Percentiles rank a stretch among this genome's conserved stretches.
These are phyloP conservation scores for Athetis lepigone DNA, from an alignment of 2,888 invertebrate species.

Conservation along the genomic window DNA sequence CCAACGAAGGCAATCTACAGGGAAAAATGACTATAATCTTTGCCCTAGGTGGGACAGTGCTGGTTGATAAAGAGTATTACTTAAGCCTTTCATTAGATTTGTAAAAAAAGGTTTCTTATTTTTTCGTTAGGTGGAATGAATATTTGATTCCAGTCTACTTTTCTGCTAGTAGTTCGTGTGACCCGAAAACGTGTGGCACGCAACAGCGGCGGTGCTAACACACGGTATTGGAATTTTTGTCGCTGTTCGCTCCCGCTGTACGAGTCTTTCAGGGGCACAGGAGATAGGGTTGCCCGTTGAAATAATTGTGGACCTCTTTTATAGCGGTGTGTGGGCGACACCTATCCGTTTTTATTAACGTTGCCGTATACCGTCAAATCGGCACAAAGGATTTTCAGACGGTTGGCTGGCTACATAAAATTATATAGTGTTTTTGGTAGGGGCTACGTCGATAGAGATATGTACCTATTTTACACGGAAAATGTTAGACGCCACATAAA, in stretches of 20 bases:
- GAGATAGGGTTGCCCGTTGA: slow-evolving; percentile 71
- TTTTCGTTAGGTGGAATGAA: slow-evolving; percentile 68
- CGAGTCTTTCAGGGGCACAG: slow-evolving; percentile 70
- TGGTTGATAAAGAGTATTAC: slow-evolving; percentile 5
- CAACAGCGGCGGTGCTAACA: slow-evolving; percentile 71
- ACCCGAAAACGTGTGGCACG: slow-evolving; percentile 84
- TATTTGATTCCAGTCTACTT: slow-evolving; percentile 79
- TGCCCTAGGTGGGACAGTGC: not conserved
- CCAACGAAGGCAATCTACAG: not conserved
- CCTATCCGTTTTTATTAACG: slow-evolving; percentile 76
- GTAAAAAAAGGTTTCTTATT: slow-evolving; percentile 22
- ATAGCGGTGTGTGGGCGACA: slow-evolving; percentile 70
- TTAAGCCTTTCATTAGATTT: slow-evolving; percentile 48
- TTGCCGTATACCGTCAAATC: slow-evolving; percentile 69
- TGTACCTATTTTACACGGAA: slow-evolving; percentile 7
- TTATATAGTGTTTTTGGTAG: slow-evolving; percentile 55
- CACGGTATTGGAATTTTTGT: slow-evolving; percentile 80
- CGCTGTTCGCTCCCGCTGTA: slow-evolving; percentile 71
- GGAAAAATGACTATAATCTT: not conserved
- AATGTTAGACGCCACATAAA: not conserved
- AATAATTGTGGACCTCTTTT: slow-evolving; percentile 77
- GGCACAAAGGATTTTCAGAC: slow-evolving; percentile 73
- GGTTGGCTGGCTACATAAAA: slow-evolving; percentile 62
- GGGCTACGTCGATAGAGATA: slow-evolving; percentile 15
- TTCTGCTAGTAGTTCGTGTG: slow-evolving; percentile 79